Evolutionary conservation across 2,113 vertebrate genomes (phyloP).

Genomic region (Nycticebus coucang): DNA sequence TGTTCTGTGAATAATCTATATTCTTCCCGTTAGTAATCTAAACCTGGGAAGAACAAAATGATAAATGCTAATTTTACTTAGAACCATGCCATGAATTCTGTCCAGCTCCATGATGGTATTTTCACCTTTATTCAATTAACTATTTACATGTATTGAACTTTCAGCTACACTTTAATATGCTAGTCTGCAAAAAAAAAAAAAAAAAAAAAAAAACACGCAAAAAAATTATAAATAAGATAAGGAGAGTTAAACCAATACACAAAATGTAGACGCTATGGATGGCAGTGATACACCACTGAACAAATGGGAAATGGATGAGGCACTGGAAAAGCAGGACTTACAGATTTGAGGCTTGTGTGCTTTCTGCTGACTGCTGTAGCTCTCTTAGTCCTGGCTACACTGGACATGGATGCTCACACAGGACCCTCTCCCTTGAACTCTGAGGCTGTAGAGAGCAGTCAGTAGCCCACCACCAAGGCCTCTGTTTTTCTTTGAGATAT

Average conservation of each 20-base stretch:
- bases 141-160: neutral
- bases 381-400: neutral
- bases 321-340: neutral
- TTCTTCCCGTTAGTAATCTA: neutral
- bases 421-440: neutral
- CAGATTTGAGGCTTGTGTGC: neutral
- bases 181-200: neutral
- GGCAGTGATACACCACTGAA: neutral
- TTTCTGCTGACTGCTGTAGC: neutral
- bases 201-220: no score
- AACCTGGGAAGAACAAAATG: neutral
- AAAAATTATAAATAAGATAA: no score
- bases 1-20: neutral
- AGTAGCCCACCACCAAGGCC: fast-evolving
- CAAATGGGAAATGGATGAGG: neutral
- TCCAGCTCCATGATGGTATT: neutral
- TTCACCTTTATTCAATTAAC: neutral
- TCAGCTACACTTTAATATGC: neutral
- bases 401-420: neutral
- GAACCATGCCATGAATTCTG: neutral
- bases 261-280: neutral
- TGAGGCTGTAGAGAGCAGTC: neutral
- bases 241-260: neutral
- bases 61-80: neutral
- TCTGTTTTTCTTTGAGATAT: neutral